A percentile compares a stretch with the other conserved stretches of the same genome.
Conservation (phyloP, 2,888 invertebrate species). For the Melanchra persicariae region DNA sequence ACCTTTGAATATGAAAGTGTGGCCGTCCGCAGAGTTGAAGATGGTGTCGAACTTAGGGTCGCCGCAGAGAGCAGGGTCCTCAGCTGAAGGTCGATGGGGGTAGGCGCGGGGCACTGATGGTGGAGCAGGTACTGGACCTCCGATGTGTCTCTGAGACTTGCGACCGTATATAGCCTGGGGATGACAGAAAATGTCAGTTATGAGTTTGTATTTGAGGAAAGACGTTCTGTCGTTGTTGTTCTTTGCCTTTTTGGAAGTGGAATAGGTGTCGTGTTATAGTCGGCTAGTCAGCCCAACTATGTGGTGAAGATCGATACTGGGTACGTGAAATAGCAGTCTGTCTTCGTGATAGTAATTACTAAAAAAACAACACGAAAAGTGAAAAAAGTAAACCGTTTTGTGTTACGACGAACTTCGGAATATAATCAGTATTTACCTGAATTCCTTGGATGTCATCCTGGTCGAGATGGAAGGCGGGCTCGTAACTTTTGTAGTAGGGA, state of each 20-base stretch:
- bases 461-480: constrained; percentile 96
- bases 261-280: neutral
- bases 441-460: constrained; percentile 96
- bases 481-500: constrained; percentile 98
- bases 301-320: no score
- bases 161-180: constrained; percentile 95
- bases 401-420: neutral
- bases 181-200: neutral
- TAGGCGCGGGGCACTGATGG: constrained; percentile 85
- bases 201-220: neutral
- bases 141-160: constrained; percentile 87
- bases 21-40: constrained; percentile 96
- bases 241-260: neutral
- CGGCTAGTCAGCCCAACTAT: neutral
- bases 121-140: no score
- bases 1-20: constrained; percentile 98
- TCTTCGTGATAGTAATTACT: neutral
- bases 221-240: neutral
- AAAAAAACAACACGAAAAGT: neutral
- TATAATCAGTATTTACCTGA: constrained; percentile 88
- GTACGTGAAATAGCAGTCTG: no score
- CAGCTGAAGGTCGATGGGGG: constrained; percentile 90
- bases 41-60: constrained; percentile 96
- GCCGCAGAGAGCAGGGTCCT: constrained; percentile 94
- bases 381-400: neutral